Evolutionary conservation across 2,888 invertebrate species (phyloP).

Genomic region (Eristalinus sepulchralis): DNA sequence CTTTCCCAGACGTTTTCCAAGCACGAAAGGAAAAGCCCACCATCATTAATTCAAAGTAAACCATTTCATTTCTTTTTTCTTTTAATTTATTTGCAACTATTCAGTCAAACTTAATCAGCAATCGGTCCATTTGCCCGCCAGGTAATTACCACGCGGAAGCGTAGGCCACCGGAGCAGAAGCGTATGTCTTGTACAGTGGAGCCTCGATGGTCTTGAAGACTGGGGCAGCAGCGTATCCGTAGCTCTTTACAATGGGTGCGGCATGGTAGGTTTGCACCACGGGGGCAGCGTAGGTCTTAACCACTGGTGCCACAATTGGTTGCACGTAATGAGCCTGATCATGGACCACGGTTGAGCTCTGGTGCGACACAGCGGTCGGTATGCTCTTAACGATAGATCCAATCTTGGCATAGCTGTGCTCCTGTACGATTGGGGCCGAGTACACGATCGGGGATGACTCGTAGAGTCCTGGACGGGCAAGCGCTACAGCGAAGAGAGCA

Average conservation of each 20-base stretch:
- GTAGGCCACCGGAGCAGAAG: slow-evolving; percentile 34
- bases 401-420: slow-evolving; percentile 76
- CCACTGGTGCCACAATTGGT: slow-evolving; percentile 75
- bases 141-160: slow-evolving; percentile 40
- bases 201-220: slow-evolving; percentile 14
- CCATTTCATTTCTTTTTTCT: background rate
- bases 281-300: slow-evolving; percentile 73
- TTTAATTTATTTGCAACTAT: slow-evolving; percentile 2
- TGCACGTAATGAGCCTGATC: slow-evolving; percentile 77
- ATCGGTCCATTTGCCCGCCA: slow-evolving; percentile 27
- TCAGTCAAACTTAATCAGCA: slow-evolving; percentile 17
- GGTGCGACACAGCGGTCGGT: slow-evolving; percentile 81
- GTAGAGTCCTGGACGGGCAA: slow-evolving; percentile 76
- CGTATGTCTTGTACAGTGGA: slow-evolving; percentile 55
- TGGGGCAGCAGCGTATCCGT: slow-evolving; percentile 36
- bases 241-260: slow-evolving; percentile 41
- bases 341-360: slow-evolving; percentile 82
- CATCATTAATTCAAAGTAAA: background rate
- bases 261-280: slow-evolving; percentile 31
- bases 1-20: background rate
- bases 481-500: slow-evolving; percentile 76
- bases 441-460: slow-evolving; percentile 72
- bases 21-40: background rate
- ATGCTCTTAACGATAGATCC: slow-evolving; percentile 77
- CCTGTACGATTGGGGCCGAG: slow-evolving; percentile 76